These are phyloP conservation scores for Aphelinus atriplicis DNA, from an alignment of 1,140 invertebrate genomes.

Conservation along the genomic window DNA sequence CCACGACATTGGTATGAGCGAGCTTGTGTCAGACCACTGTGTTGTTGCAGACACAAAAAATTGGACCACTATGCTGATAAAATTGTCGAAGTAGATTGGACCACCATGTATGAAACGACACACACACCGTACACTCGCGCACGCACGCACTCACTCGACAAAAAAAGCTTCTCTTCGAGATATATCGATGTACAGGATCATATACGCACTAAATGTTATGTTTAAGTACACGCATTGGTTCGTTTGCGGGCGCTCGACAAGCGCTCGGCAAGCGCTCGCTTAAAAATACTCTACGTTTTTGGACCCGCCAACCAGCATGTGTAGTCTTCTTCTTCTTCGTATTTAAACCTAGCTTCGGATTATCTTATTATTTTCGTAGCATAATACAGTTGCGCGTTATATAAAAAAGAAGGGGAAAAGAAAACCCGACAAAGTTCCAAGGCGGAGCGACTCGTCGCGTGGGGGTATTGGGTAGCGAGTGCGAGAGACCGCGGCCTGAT, in stretches of 20 bases:
- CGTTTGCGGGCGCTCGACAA: background rate
- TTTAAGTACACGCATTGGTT: constrained; percentile 28
- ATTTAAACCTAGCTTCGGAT: constrained; percentile 23
- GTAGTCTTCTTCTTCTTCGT: constrained; percentile 40
- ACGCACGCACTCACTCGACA: too few relatives aligned
- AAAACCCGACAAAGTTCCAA: background rate
- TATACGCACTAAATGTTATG: constrained; percentile 27
- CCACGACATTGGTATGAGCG: background rate
- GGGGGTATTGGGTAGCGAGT: too few relatives aligned
- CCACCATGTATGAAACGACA: background rate
- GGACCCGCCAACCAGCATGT: constrained; percentile 66
- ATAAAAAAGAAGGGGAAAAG: background rate
- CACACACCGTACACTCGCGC: too few relatives aligned
- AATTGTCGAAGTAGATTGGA: constrained; percentile 18
- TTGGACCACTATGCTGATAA: constrained; percentile 27
- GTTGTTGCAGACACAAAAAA: constrained; percentile 6
- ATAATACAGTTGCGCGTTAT: background rate
- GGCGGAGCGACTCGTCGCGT: too few relatives aligned
- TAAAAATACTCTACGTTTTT: constrained; percentile 64
- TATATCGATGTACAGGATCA: background rate
- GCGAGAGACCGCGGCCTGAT: background rate
- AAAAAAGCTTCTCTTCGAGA: constrained; percentile 6
- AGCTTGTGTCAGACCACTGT: too few relatives aligned
- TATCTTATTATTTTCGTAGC: constrained; percentile 11
- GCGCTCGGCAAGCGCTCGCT: constrained; percentile 38